Evolutionary conservation across 1,140 invertebrate genomes (phyloP).

Genomic region (Lordiphosa stackelbergi): DNA sequence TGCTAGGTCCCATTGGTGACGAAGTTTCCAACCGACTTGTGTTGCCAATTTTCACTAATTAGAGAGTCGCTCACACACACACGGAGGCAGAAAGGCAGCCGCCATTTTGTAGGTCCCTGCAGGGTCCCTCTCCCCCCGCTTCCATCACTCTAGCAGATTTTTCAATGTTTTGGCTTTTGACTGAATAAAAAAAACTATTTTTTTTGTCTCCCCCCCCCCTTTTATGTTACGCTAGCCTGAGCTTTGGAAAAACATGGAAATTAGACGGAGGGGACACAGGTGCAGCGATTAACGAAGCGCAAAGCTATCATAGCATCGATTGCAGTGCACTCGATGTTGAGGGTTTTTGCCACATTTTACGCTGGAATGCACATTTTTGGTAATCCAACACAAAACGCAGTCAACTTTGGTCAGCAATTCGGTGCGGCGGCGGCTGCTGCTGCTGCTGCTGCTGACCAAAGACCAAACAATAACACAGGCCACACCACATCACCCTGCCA

Average conservation of each 20-base stretch:
- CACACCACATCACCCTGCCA: constrained; percentile 24
- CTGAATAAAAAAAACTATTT: constrained; percentile 2
- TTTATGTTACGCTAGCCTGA: constrained; percentile 12
- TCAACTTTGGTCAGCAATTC: constrained; percentile 21
- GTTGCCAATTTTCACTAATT: constrained; percentile 73
- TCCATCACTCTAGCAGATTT: not conserved
- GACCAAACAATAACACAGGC: constrained; percentile 10
- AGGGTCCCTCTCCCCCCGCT: not conserved
- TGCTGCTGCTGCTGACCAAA: not conserved
- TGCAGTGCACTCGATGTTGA: not conserved
- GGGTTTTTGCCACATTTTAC: constrained; percentile 27
- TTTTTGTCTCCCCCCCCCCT: too few species aligned
- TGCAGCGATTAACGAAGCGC: constrained; percentile 72
- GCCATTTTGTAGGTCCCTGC: constrained; percentile 54
- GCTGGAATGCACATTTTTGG: constrained; percentile 17
- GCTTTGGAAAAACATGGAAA: constrained; percentile 33
- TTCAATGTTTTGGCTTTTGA: constrained; percentile 29
- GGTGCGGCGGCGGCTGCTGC: not conserved
- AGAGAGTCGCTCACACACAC: constrained; percentile 29
- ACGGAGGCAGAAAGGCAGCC: constrained; percentile 46
- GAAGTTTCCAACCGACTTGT: constrained; percentile 69
- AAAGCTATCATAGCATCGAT: constrained; percentile 67
- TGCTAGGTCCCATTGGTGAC: constrained; percentile 34
- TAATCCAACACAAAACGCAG: constrained; percentile 33
- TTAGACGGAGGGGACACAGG: constrained; percentile 34